Evolutionary conservation across 1,140 invertebrate genomes (phyloP), one percentile per base, ranked within the genome.

Genomic region (Macrotrachela quadricornifera): DNA sequence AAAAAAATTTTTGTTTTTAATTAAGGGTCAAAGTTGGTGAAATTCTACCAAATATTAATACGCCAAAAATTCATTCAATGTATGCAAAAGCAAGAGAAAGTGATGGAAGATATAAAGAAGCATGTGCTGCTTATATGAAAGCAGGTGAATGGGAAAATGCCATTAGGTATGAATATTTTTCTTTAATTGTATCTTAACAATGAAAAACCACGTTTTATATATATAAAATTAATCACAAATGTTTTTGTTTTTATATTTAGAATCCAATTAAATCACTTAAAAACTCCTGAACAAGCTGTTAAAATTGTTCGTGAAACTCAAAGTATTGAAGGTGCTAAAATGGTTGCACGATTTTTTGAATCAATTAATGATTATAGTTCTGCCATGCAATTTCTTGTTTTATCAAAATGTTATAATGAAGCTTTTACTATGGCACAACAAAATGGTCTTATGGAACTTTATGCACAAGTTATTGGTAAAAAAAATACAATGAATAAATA

Each of bases 281-380:
- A 90, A 64, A 85, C 88, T 73, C 87, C 90, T 1, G 86, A 94
- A 68, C 79, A 85, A 59, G 84, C 86, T 12, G 84, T 90, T 0
- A 74, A 60, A 74, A 76, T 97, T 50, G 92, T 96, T 0, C 79
- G 86, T 61, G 83, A 90, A 62, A 87, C 83, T 0, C 82, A 85
- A 58, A 73, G 74, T 21, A 64, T 74, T 21, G 88, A 94, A 65
- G 86, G 88, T 21, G 88, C 91, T 0, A 92, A 91, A 70, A 78
- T 94, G 75, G 81, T 99, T 0, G 91, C 92, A 0, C 83, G 83
- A 62, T 95, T 88, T 72, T 99, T 96, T 68, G 83, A 91, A 71
- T 80, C 80, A 62, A 76, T 87, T 55, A 85, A 88, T 58, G 91
- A 99, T 64, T 85, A 83, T 59, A 79, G 82, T 44, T 86, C 90